Evolutionary conservation across 2,113 vertebrate species (phyloP).

Genomic region (Tursiops truncatus): DNA sequence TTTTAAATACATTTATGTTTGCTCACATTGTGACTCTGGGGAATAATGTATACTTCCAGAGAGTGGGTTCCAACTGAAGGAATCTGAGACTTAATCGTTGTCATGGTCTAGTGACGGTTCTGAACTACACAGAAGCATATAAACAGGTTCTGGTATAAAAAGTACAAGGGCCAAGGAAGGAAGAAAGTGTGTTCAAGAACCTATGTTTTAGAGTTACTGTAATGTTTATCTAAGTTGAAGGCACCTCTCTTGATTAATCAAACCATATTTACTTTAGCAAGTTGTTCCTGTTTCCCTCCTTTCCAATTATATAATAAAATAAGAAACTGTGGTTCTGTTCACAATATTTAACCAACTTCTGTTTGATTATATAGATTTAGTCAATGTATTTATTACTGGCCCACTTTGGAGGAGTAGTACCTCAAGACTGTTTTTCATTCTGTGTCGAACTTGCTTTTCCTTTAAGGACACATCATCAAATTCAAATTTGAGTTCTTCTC

Average conservation of each 20-base stretch:
- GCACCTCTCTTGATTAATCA: background rate
- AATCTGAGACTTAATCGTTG: background rate
- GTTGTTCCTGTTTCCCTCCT: background rate
- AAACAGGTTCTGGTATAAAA: background rate
- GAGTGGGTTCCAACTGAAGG: background rate
- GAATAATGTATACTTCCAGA: background rate
- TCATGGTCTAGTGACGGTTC: background rate
- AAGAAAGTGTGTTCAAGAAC: background rate
- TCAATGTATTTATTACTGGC: background rate
- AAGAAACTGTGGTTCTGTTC: background rate
- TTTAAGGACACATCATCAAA: background rate
- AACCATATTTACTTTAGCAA: slow-evolving; percentile 18
- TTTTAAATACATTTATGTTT: background rate
- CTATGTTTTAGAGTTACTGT: background rate
- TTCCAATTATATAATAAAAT: background rate
- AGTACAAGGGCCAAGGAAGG: background rate
- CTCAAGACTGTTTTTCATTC: background rate
- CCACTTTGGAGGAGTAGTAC: background rate
- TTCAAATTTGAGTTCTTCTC: background rate
- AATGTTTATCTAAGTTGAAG: background rate
- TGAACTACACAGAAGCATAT: background rate
- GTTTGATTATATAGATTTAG: background rate
- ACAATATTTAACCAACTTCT: background rate
- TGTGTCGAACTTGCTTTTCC: background rate
- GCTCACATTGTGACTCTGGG: background rate